Base-by-base conservation (phyloP, 2,888 invertebrate species). In the Asteroscopus sphinx region DNA sequence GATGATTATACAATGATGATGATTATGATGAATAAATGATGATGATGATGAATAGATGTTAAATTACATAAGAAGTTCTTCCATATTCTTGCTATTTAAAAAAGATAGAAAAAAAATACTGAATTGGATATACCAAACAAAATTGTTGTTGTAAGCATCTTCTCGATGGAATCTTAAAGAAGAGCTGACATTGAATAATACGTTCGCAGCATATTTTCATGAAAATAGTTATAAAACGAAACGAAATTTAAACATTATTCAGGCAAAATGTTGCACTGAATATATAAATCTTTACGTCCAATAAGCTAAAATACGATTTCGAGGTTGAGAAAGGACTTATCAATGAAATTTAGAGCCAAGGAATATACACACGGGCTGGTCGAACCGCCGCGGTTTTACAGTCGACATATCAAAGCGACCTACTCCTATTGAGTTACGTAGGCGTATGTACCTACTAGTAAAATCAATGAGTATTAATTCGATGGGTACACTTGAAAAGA, bases 271-370 rank as follows among this genome's bases (percentile, higher is more conserved):
- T 52, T 51, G 17, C 46, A 33, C 7, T 13, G 39, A 39, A 41
- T 44, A 49, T 53, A 72, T 74, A 79, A 64, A 79, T 80, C 67
- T 52, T 26, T 30, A 58, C 62, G 67, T 76, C 60, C 68, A 60
- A 68, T 68, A 60, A 72, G 54, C 64, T 69, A 55, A 74, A 77
- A 71, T 73, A 75, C 63, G 68, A 48, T 72, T 68, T 46, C 13
- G 35, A 54, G 62, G 57, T 71, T 66, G 67, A 67, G 54, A 35
- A 51, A 51, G 49, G 57, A 71, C 60, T 76, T 73, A 70, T 77
- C 76, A 70, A 70, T 47, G 57, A 54, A 61, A 73, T 76, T 74
- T 73, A 69, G 61, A 68, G 62, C 57, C 49, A 26, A 51, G 47
- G 37, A 44, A 33, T 44, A 28, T 37, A 40, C 35, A 33, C 40